These are phyloP conservation scores for Pygocentrus nattereri DNA, from an alignment of 2,797 vertebrate species.

Conservation along the genomic window DNA sequence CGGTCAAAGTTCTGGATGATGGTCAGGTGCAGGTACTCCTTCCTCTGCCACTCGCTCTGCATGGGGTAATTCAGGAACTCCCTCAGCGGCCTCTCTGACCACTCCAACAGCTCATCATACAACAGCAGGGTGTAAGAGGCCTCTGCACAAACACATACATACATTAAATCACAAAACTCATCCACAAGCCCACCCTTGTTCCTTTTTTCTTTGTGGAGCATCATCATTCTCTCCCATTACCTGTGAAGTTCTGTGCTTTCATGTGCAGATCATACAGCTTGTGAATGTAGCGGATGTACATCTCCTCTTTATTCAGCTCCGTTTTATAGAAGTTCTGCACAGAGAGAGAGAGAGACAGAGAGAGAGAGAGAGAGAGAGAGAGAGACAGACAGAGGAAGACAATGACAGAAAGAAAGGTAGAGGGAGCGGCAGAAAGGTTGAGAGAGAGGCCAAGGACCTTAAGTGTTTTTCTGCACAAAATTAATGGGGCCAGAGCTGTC, in stretches of 20 bases:
- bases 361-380: conserved; percentile 18
- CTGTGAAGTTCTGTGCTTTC: conserved; percentile 99
- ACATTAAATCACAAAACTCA: conserved; percentile 9
- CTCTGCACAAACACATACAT: conserved; percentile 77
- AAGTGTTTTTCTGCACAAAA: conserved; percentile 24
- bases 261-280: conserved; percentile 97
- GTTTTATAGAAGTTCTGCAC: conserved; percentile 99
- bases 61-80: conserved; percentile 98
- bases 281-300: conserved; percentile 99
- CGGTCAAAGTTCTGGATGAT: conserved; percentile 98
- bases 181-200: background rate
- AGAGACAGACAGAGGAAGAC: conserved; percentile 10
- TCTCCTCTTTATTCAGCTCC: conserved; percentile 98
- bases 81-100: conserved; percentile 93
- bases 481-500: conserved; percentile 26
- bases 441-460: conserved; percentile 23
- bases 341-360: conserved; percentile 30
- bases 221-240: conserved; percentile 71
- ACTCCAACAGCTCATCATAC: conserved; percentile 95
- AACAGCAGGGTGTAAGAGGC: conserved; percentile 95
- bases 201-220: background rate
- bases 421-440: conserved; percentile 19
- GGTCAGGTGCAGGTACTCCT: conserved; percentile 95
- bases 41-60: conserved; percentile 99
- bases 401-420: background rate